Conservation (phyloP, 2,797 vertebrate species). For the Acipenser ruthenus region DNA sequence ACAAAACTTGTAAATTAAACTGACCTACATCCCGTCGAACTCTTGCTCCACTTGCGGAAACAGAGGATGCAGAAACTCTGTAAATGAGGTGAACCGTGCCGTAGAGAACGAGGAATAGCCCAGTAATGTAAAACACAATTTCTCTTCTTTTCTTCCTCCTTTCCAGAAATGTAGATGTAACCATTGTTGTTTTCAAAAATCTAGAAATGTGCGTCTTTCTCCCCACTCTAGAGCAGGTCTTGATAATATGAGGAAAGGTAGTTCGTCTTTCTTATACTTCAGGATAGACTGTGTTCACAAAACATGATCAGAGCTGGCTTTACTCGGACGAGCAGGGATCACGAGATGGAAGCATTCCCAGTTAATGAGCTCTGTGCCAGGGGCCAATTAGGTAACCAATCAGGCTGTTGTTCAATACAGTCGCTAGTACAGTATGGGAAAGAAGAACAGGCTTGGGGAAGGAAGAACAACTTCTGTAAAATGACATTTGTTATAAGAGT, state of each 20-base stretch:
- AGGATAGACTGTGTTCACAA: too few relatives aligned
- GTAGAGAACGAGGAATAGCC: slow-evolving; percentile 54
- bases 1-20: slow-evolving; percentile 12
- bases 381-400: slow-evolving; percentile 14
- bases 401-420: background rate
- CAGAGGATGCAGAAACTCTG: slow-evolving; percentile 28
- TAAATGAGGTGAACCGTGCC: slow-evolving; percentile 48
- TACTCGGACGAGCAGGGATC: slow-evolving; percentile 31
- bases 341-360: slow-evolving; percentile 51
- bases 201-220: background rate
- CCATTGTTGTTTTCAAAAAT: slow-evolving; percentile 29
- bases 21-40: slow-evolving; percentile 58
- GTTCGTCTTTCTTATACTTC: too few relatives aligned
- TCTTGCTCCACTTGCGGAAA: slow-evolving; percentile 28
- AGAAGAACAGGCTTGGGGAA: too few relatives aligned
- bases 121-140: slow-evolving; percentile 53
- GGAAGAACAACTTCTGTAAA: background rate
- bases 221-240: too few relatives aligned
- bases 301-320: background rate
- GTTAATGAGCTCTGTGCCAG: slow-evolving; percentile 27
- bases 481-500: too few relatives aligned
- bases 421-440: too few relatives aligned
- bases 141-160: slow-evolving; percentile 46
- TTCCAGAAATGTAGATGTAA: slow-evolving; percentile 25
- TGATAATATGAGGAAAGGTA: too few relatives aligned